These are phyloP conservation scores for Chelidonichthys spinosus DNA, from an alignment of 2,797 vertebrate species.

Conservation along the genomic window DNA sequence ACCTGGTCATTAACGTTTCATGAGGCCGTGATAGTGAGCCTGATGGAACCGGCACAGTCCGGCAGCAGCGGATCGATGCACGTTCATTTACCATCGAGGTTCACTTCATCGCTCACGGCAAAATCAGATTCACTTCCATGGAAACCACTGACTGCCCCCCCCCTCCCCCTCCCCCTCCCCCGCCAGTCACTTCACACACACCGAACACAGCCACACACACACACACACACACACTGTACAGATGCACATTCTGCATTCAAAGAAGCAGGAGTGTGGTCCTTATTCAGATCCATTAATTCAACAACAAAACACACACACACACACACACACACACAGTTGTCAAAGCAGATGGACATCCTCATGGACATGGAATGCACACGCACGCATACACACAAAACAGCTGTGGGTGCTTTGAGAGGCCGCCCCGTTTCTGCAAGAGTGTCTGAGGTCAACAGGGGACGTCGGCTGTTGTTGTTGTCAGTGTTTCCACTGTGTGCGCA, in stretches of 20 bases:
- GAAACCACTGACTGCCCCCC: too few species aligned
- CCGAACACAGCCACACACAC: conserved; percentile 9
- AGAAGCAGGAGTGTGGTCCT: not conserved
- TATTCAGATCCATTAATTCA: conserved; percentile 6
- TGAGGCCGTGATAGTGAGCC: not conserved
- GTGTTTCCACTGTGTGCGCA: conserved; percentile 24
- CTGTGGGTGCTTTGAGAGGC: conserved; percentile 51
- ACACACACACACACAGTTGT: conserved; percentile 17
- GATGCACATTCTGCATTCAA: not conserved
- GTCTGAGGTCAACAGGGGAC: conserved; percentile 55
- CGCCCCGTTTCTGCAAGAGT: conserved; percentile 48
- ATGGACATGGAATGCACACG: conserved; percentile 40
- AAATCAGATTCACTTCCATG: conserved; percentile 47
- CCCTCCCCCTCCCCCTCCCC: too few species aligned
- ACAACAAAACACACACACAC: not conserved
- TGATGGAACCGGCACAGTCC: conserved; percentile 39
- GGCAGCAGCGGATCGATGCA: conserved; percentile 40
- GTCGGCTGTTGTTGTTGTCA: conserved; percentile 45
- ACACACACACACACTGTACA: conserved; percentile 11
- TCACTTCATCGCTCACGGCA: conserved; percentile 33
- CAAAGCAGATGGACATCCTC: conserved; percentile 55
- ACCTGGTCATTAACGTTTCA: conserved; percentile 10
- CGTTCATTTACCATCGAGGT: conserved; percentile 41
- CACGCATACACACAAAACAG: conserved; percentile 39
- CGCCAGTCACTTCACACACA: not conserved